A percentile compares a stretch with the other conserved stretches of the same genome.
phyloP scores from a whole-genome alignment of 1,140 invertebrate species.

The Drosophila mojavensis region DNA sequence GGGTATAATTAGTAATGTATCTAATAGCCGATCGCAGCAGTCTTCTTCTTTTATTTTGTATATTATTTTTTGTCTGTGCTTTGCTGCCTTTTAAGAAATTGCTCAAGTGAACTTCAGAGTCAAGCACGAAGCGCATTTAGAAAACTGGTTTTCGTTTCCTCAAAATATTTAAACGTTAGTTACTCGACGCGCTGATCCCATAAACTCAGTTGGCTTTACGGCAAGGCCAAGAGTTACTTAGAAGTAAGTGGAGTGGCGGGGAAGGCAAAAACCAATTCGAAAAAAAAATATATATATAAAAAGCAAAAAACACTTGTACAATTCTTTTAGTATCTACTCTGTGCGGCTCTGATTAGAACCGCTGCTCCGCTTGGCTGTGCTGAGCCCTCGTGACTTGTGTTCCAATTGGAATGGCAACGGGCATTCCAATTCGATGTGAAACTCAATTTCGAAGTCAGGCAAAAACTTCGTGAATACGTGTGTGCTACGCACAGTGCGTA shows the following conservation, averaged over 20 bases:
- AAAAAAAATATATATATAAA: not conserved
- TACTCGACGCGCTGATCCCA: constrained; percentile 24
- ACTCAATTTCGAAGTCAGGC: constrained; percentile 18
- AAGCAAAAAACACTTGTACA: constrained; percentile 8
- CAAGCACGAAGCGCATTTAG: constrained; percentile 20
- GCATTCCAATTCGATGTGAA: constrained; percentile 26
- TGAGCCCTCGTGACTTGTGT: constrained; percentile 15
- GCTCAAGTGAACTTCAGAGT: constrained; percentile 48
- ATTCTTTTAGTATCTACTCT: not conserved
- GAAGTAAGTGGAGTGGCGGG: not conserved
- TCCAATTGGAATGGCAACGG: constrained; percentile 18
- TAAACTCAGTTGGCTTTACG: constrained; percentile 21
- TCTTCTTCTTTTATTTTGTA: constrained; percentile 1
- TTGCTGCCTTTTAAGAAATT: constrained; percentile 30
- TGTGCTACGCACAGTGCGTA: constrained; percentile 23
- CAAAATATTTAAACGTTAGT: constrained; percentile 14
- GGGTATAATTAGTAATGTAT: constrained; percentile 12
- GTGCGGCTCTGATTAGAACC: constrained; percentile 6
- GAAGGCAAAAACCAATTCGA: not conserved
- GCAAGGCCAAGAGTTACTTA: constrained; percentile 22
- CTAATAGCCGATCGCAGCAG: constrained; percentile 32
- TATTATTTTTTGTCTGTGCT: not conserved
- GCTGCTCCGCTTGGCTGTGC: not conserved
- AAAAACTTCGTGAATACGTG: constrained; percentile 19
- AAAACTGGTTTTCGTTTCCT: constrained; percentile 41